Percentiles rank a stretch among this genome's conserved stretches.
These are phyloP conservation scores for Tragelaphus scriptus DNA, from an alignment of 2,113 vertebrate genomes.

Conservation along the genomic window DNA sequence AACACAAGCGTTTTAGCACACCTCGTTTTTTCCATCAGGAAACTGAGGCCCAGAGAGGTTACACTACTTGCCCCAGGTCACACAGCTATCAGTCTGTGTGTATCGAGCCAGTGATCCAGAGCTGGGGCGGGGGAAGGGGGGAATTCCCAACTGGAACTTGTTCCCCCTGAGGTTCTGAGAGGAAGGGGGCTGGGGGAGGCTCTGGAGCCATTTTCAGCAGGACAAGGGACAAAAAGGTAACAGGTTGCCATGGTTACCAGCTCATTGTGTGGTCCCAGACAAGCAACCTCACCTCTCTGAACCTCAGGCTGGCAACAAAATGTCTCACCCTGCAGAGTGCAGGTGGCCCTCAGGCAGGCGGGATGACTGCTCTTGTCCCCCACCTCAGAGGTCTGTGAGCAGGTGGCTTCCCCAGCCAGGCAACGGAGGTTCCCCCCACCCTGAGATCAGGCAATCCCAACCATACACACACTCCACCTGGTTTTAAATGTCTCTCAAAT, in stretches of 20 bases:
- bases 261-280: constrained; percentile 1
- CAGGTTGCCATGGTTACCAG: not conserved
- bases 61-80: not conserved
- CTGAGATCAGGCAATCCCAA: not conserved
- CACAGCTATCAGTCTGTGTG: not conserved
- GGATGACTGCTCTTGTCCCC: not conserved
- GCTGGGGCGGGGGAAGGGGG: fast-evolving
- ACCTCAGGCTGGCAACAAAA: not conserved
- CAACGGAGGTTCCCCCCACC: not conserved
- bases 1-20: not conserved
- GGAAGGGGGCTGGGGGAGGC: too few species aligned
- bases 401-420: not conserved
- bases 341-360: not conserved
- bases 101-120: not conserved
- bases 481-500: constrained; percentile 68
- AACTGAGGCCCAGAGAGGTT: not conserved
- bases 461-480: constrained; percentile 13
- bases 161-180: not conserved
- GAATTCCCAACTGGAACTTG: not conserved
- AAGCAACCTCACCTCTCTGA: constrained; percentile 31
- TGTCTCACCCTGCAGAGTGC: not conserved
- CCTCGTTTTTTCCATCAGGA: not conserved
- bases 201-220: not conserved
- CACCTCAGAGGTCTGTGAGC: not conserved
- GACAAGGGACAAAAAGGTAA: not conserved